Evolutionary conservation across 2,797 vertebrate genomes (phyloP).

Genomic region (Pipistrellus kuhlii): DNA sequence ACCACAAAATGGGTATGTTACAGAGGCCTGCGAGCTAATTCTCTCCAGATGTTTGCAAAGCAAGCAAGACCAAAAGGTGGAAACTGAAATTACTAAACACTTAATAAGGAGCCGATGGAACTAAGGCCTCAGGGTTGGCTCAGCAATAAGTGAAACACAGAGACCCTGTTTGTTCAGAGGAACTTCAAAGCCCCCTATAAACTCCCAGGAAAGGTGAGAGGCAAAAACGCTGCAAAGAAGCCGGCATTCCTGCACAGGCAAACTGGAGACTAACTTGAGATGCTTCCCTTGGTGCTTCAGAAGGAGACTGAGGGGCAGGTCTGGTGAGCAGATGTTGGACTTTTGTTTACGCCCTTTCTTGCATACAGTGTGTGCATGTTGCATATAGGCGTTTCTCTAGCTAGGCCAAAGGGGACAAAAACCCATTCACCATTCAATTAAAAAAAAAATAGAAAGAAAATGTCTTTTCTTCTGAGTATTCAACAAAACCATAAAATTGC

Average conservation of each 20-base stretch:
- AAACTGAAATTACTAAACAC: conserved; percentile 77
- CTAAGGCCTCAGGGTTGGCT: conserved; percentile 77
- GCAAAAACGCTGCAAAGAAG: conserved; percentile 58
- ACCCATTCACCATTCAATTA: conserved; percentile 65
- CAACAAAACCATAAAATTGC: conserved; percentile 54
- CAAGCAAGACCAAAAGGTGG: conserved; percentile 77
- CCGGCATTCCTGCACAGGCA: conserved; percentile 71
- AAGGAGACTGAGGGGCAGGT: conserved; percentile 69
- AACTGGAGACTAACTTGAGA: conserved; percentile 63
- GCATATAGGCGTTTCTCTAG: conserved; percentile 43
- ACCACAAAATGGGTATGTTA: conserved; percentile 78
- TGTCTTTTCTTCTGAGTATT: conserved; percentile 17
- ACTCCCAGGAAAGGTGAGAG: conserved; percentile 78
- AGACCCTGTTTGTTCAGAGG: conserved; percentile 76
- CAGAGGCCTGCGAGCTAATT: conserved; percentile 74
- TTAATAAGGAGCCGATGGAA: conserved; percentile 80
- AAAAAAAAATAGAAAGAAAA: conserved; percentile 38
- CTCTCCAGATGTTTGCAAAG: conserved; percentile 78
- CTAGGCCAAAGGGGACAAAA: conserved; percentile 67
- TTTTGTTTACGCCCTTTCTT: conserved; percentile 60
- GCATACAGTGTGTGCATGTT: background rate
- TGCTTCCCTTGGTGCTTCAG: conserved; percentile 68
- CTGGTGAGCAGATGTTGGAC: conserved; percentile 80
- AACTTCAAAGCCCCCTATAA: conserved; percentile 80
- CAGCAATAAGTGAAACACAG: conserved; percentile 74